Evolutionary conservation across 2,113 vertebrate genomes (phyloP).

Genomic region (Melospiza georgiana): DNA sequence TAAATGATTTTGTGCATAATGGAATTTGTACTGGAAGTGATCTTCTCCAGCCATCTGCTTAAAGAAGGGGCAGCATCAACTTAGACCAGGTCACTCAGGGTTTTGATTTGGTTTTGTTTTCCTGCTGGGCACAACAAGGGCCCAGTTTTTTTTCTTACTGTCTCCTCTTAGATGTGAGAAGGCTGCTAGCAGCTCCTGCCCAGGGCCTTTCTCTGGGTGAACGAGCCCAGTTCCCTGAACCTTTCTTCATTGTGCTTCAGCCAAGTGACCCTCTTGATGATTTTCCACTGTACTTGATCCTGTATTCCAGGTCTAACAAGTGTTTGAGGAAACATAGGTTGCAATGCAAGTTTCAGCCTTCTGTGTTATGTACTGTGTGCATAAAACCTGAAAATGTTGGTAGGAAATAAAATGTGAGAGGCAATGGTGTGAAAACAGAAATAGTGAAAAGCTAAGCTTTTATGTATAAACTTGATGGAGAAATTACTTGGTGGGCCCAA

Average conservation of each 20-base stretch:
- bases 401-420: neutral
- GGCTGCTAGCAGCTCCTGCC: neutral
- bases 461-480: neutral
- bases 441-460: neutral
- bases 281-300: neutral
- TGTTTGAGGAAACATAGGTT: neutral
- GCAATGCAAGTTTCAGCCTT: neutral
- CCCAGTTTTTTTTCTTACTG: neutral
- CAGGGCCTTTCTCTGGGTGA: neutral
- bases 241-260: neutral
- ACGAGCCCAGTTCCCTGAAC: neutral
- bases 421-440: neutral
- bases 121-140: neutral
- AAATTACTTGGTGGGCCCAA: neutral
- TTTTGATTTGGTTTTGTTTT: neutral
- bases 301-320: neutral
- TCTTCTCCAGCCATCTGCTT: neutral
- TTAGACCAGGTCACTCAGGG: neutral
- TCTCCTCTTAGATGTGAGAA: neutral
- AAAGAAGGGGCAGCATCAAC: neutral
- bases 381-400: neutral
- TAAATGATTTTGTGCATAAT: neutral
- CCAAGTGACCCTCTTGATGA: neutral
- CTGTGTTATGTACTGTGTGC: neutral
- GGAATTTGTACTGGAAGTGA: neutral